Base-by-base conservation (phyloP, 2,888 invertebrate genomes). In the Drosophila limbata region DNA sequence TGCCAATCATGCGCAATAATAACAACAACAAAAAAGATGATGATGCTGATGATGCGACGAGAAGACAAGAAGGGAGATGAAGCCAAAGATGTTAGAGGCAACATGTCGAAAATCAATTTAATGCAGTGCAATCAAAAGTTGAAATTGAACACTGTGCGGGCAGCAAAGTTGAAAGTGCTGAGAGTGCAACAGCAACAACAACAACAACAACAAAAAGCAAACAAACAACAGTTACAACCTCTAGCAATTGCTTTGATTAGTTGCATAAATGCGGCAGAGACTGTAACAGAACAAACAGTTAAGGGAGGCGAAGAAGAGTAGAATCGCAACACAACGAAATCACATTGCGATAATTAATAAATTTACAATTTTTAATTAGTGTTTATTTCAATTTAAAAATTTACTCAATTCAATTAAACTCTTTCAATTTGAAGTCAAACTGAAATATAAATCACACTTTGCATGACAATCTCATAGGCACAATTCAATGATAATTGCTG, bases 1-100 rank as follows among this genome's bases (percentile, higher is more conserved):
- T 81, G 84, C 88, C 84, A 84, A 88, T 88, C 84, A 84, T 88
- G 86, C 84, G 88, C 88, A 79, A 78, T 84, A 84, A 86, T 86
- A 84, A 73, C 75, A 85, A 59, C 61, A 80, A 52, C 59, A 81
- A 56, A 56, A 28, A 21, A 21, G 4, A 39, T 59, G 63, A 17
- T 53, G 72, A 37, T 37, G 37, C 37, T 53, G 51, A 60, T 55
- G 64, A 50, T 59, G 66, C 71, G 67, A 78, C 61, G 44, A 48
- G 45, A 53, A 37, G 51, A 28, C 28, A 2, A 40, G 50, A 50
- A 56, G 63, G 44, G 44, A 67, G 79, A 50, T 60, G 77, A 51
- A 31, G 63, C 28, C 50, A 68, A 73, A 64, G 52, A 42, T 4
- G 64, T 53, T 53, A 50, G 57, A 65, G 55, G 51, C 65, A 79